phyloP scores from a whole-genome alignment of 2,113 vertebrate genomes.

The Rhinopomastus cyanomelas region DNA sequence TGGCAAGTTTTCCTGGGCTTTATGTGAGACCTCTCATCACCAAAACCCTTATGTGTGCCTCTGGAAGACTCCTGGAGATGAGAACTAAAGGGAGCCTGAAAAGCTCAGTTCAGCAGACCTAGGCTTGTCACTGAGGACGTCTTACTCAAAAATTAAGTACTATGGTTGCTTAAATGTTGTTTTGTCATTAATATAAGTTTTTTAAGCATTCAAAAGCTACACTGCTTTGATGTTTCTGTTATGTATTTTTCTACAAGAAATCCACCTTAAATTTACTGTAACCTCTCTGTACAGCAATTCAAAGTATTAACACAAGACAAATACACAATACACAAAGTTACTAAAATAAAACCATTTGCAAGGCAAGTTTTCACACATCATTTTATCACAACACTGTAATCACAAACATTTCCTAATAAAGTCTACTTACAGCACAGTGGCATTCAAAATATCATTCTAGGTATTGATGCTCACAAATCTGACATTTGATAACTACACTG shows the following conservation, averaged over 20 bases:
- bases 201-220: neutral
- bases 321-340: neutral
- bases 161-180: neutral
- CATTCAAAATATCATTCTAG: neutral
- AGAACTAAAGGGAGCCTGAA: neutral
- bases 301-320: neutral
- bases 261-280: neutral
- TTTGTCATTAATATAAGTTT: neutral
- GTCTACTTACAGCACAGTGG: neutral
- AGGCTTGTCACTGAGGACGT: neutral
- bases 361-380: neutral
- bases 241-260: neutral
- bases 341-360: neutral
- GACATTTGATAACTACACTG: neutral
- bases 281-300: neutral
- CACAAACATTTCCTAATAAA: neutral
- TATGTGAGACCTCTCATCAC: neutral
- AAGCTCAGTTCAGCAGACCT: neutral
- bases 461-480: neutral
- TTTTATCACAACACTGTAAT: neutral
- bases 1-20: neutral
- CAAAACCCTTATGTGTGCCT: fast-evolving
- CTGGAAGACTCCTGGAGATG: neutral
- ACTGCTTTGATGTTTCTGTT: neutral
- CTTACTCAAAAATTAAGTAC: neutral